These are phyloP conservation scores for Orcinus orca DNA, from an alignment of 2,113 vertebrate species.

Conservation along the genomic window DNA sequence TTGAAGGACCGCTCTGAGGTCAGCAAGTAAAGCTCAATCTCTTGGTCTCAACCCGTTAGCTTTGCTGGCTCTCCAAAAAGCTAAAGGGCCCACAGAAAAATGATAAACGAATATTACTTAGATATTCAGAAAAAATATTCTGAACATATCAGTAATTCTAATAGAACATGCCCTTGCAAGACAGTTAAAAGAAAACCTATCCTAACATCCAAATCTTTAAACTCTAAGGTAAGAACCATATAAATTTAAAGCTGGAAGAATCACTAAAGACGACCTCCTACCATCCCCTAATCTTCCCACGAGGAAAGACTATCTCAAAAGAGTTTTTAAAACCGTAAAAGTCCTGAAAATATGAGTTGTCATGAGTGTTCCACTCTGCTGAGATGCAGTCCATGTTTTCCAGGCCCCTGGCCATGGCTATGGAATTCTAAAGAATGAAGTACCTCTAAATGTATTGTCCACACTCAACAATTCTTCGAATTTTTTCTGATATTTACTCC, in stretches of 20 bases:
- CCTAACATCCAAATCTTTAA: neutral
- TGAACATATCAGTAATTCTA: neutral
- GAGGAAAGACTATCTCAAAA: neutral
- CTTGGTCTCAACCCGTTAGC: neutral
- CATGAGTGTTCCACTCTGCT: neutral
- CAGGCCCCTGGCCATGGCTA: no score
- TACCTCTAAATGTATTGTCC: neutral
- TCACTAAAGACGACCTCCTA: neutral
- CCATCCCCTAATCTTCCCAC: neutral
- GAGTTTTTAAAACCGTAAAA: neutral
- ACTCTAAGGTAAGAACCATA: neutral
- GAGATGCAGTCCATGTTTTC: neutral
- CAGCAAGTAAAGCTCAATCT: neutral
- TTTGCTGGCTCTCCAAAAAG: neutral
- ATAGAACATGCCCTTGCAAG: neutral
- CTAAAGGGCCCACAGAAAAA: neutral
- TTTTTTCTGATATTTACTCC: neutral
- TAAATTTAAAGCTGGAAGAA: neutral
- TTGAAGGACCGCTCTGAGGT: neutral
- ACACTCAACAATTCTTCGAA: neutral
- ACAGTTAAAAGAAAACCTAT: neutral
- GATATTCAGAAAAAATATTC: neutral
- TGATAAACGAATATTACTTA: neutral
- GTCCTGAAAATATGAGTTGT: neutral
- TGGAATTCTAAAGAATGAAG: neutral